Evolutionary conservation across 2,888 invertebrate genomes (phyloP), one percentile per base, ranked within the genome.

Genomic region (Ectemnius cavifrons): DNA sequence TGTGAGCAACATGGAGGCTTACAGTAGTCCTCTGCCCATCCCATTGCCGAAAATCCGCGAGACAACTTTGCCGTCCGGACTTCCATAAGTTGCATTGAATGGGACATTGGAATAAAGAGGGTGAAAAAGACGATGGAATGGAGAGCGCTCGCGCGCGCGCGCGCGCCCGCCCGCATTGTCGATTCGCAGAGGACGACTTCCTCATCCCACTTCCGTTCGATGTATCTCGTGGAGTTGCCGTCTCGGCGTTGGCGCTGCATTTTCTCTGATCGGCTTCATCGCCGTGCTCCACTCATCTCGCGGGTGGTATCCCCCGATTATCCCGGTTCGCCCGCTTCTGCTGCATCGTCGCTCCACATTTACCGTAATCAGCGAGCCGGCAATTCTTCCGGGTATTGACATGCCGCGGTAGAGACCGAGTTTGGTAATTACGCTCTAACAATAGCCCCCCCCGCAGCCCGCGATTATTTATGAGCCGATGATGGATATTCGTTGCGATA

Each of bases 1-100:
- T 89, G 89, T 89, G 82, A 82, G 81, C 79, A 82, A 79, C 80
- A 83, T 80, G 78, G 78, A 79, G 81, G 85, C 85, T 86, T 86
- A 85, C 75, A 72, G 65, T 47, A 16, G 52, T 16, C 52, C 80
- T 80, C 67, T 37, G 8, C 37, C 37, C 37, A 11, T 6, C 37
- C 37, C 37, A 37, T 8, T 37, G 78, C 83, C 75, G 83, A 84
- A 85, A 84, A 85, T 86, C 86, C 85, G 83, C 81, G 82, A 82
- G 81, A 84, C 81, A 88, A 88, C 86, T 87, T 87, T 85, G 81
- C 83, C 79, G 81, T 85, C 82, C 83, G 85, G 84, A 84, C 86
- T 86, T 86, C 80, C 87, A 85, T 88, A 88, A 89, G 87, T 87
- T 86, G 84, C 84, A 83, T 85, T 89, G 83, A 88, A 89, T 86